Percentiles rank a stretch among this genome's conserved stretches.
Conservation (phyloP, 2,797 vertebrate genomes). For the Margarornis squamiger region DNA sequence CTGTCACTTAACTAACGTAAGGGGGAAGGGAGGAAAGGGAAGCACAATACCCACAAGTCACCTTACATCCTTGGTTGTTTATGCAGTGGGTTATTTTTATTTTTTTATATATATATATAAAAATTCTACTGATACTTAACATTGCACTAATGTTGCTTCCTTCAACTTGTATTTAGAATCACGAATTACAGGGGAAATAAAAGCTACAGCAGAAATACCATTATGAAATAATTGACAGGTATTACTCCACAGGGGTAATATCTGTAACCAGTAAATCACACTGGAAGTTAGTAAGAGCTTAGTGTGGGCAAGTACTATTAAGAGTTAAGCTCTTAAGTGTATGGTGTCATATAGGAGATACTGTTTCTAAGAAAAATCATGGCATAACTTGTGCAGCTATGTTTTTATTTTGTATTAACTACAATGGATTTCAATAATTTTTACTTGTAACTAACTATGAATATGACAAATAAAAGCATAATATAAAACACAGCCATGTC, state of each 20-base stretch:
- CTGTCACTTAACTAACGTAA: constrained; percentile 17
- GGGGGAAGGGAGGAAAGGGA: not conserved
- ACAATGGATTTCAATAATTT: constrained; percentile 53
- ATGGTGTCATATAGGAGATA: constrained; percentile 11
- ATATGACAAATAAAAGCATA: constrained; percentile 72
- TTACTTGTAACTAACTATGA: constrained; percentile 72
- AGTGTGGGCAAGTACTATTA: constrained; percentile 3
- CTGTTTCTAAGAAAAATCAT: constrained; percentile 24
- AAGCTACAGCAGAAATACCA: not conserved
- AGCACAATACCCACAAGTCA: not conserved
- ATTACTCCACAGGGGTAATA: not conserved
- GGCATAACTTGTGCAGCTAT: constrained; percentile 50
- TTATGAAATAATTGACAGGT: constrained; percentile 16
- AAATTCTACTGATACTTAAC: constrained; percentile 62
- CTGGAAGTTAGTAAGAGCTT: constrained; percentile 36
- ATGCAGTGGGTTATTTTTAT: constrained; percentile 43
- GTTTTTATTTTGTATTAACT: constrained; percentile 69
- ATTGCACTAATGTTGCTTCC: constrained; percentile 67
- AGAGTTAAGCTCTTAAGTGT: constrained; percentile 48
- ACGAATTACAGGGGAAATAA: constrained; percentile 44
- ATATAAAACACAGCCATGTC: constrained; percentile 18
- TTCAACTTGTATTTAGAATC: constrained; percentile 60
- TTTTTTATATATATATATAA: not conserved
- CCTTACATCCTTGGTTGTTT: constrained; percentile 65
- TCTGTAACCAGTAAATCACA: constrained; percentile 12